A percentile compares a stretch with the other conserved stretches of the same genome.
Evolutionary conservation across 1,140 invertebrate species (phyloP).

Genomic region (Drosophila nasuta): DNA sequence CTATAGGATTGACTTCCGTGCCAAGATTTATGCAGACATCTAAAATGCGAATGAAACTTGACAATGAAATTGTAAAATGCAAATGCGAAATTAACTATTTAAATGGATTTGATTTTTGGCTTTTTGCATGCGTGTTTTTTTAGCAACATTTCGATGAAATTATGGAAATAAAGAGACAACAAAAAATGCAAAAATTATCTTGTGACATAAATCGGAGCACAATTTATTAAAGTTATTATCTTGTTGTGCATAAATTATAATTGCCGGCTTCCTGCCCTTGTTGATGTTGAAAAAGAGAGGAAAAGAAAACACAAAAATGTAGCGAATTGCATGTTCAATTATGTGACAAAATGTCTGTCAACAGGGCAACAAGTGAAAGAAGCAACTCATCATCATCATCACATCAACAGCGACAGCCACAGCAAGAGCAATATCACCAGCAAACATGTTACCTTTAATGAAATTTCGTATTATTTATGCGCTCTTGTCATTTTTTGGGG

Average conservation of each 20-base stretch:
- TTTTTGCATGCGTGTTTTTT: slow-evolving; percentile 9
- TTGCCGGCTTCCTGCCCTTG: slow-evolving; percentile 65
- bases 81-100: neutral
- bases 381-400: slow-evolving; percentile 51
- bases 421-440: neutral
- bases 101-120: slow-evolving; percentile 1
- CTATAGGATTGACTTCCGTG: slow-evolving; percentile 29
- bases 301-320: slow-evolving; percentile 24
- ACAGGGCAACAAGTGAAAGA: slow-evolving; percentile 62
- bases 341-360: slow-evolving; percentile 83
- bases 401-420: slow-evolving; percentile 30
- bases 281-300: slow-evolving; percentile 21
- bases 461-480: slow-evolving; percentile 74
- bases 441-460: slow-evolving; percentile 71
- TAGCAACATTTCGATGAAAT: slow-evolving; percentile 9
- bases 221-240: slow-evolving; percentile 62
- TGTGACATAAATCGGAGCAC: slow-evolving; percentile 32
- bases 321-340: slow-evolving; percentile 71
- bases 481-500: slow-evolving; percentile 32
- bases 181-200: slow-evolving; percentile 9
- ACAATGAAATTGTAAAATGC: slow-evolving; percentile 18
- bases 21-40: slow-evolving; percentile 17
- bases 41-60: slow-evolving; percentile 5
- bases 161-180: slow-evolving; percentile 23
- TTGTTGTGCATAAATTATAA: slow-evolving; percentile 71